Conservation (phyloP, 2,797 vertebrate species). For the Oceanodroma leucorhoa region DNA sequence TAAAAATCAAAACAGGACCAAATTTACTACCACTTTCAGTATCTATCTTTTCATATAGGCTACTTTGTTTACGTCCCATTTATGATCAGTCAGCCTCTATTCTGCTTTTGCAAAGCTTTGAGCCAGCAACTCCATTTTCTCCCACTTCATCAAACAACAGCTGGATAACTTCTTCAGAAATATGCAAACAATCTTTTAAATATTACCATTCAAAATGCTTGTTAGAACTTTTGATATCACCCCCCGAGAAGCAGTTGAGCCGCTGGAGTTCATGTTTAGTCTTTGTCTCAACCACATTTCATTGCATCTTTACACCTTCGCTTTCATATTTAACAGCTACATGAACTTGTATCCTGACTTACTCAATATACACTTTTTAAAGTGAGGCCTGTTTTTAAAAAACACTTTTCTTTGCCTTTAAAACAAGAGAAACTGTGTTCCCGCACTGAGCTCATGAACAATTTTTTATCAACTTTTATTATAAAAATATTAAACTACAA, state of each 20-base stretch:
- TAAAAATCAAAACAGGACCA: not conserved
- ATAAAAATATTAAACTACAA: not conserved
- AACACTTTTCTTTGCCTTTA: not conserved
- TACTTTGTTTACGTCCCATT: not conserved
- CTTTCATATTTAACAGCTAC: not conserved
- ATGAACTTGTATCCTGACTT: not conserved
- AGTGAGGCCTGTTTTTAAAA: not conserved
- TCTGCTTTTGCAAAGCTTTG: not conserved
- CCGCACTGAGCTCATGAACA: not conserved
- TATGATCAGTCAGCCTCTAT: not conserved
- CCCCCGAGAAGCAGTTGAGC: rapidly evolving
- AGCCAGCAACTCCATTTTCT: not conserved
- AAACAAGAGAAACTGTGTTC: not conserved
- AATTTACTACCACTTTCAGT: not conserved
- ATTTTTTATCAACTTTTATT: not conserved
- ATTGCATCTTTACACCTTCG: not conserved
- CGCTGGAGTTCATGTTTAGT: not conserved
- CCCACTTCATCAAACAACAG: not conserved
- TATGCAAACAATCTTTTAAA: not conserved
- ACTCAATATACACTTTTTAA: not conserved
- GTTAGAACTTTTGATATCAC: not conserved
- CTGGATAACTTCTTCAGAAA: not conserved
- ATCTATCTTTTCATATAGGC: not conserved
- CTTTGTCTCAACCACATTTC: not conserved
- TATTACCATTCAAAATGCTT: not conserved